Evolutionary conservation across 2,888 invertebrate genomes (phyloP).

Genomic region (Tholera decimalis): DNA sequence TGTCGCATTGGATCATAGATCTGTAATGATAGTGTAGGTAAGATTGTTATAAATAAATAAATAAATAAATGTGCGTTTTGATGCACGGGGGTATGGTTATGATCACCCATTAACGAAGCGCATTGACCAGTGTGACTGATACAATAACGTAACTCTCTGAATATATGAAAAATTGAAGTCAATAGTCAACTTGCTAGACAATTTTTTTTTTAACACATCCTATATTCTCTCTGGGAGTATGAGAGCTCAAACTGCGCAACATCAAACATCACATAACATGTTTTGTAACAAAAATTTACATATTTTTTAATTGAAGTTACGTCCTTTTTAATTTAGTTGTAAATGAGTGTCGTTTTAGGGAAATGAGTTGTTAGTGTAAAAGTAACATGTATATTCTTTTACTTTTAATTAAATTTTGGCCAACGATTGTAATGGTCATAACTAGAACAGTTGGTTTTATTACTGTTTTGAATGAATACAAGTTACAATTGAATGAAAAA

Average conservation of each 20-base stretch:
- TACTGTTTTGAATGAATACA: not conserved
- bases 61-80: not conserved
- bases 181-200: not conserved
- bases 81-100: not conserved
- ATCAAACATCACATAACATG: conserved; percentile 29
- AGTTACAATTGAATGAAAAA: no score
- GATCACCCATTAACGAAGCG: not conserved
- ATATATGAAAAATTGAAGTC: not conserved
- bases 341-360: conserved; percentile 48
- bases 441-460: conserved; percentile 10
- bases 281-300: conserved; percentile 39
- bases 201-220: not conserved
- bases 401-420: conserved; percentile 22
- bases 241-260: not conserved
- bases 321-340: conserved; percentile 57
- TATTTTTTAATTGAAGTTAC: conserved; percentile 47
- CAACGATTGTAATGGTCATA: conserved; percentile 2
- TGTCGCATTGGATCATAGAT: no score
- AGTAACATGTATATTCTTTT: conserved; percentile 13
- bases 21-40: no score
- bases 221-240: not conserved
- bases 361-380: conserved; percentile 31
- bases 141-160: not conserved
- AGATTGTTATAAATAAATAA: no score
- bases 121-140: not conserved